Base-by-base conservation (phyloP, 2,113 vertebrate genomes). In the Phaethon lepturus region DNA sequence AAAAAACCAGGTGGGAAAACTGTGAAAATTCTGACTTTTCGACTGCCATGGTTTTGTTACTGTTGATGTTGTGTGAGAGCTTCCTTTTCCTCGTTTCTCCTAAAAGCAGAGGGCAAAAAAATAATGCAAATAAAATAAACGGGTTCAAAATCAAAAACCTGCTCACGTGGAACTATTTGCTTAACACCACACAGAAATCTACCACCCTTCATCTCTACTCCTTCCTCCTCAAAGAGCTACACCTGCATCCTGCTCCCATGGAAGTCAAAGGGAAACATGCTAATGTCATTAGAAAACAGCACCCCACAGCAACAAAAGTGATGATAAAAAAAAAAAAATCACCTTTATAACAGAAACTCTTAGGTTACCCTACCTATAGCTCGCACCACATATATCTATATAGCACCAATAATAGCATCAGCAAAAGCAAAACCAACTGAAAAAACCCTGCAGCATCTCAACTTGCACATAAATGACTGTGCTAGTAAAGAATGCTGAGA, bases 271-370 rank as follows among this genome's bases (percentile, higher is more conserved):
- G n/a, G 26, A 55, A 60, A 45, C 25, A 19, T 1, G 6, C 11
- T 4, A 47, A 33, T 4, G 28, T 10, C 55, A 50, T 8, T 50
- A 73, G 17, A 63, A 93, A 59, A 23, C 49, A 56, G 53, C 14
- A 68, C 2, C 13, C 8, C 2, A 5, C 7, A 10, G 5, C 6
- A 23, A n/a, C 31, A 33, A 2, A 74, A 67, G 29, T 24, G 1
- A 45, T 50, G 13, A 38, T 7, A 38, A 38, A 38, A 38, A 38
- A 38, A 5, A 2, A 13, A 74, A 86, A 63, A 35, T 60, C 67
- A 38, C 8, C 9, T 47, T 66, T 55, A 9, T 13, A 71, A 45
- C 2, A 6, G 56, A 69, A 89, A 31, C 8, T 40, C 42, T 9
- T 11, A 15, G 14, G 19, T 50, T 60, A 29, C 22, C 19, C 75